Evolutionary conservation across 2,113 vertebrate species (phyloP).

Genomic region (Rhynchomys soricoides): DNA sequence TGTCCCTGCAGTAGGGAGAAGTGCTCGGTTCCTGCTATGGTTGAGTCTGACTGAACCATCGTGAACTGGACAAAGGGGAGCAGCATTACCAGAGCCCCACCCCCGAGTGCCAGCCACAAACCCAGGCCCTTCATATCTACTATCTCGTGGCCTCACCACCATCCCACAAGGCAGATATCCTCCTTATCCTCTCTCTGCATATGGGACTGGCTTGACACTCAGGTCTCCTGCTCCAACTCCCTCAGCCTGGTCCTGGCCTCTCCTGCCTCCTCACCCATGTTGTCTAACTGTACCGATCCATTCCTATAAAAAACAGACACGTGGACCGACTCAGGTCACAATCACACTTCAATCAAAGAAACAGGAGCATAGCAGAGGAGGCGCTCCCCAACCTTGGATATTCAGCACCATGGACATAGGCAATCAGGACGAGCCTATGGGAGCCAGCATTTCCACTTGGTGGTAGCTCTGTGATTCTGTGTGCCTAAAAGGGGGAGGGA

Average conservation of each 20-base stretch:
- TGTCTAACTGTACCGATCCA: constrained; percentile 10
- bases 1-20: not conserved
- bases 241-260: not conserved
- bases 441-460: not conserved
- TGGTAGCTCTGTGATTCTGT: not conserved
- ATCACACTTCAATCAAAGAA: constrained; percentile 42
- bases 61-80: constrained; percentile 59
- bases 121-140: constrained; percentile 46
- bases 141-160: constrained; percentile 46
- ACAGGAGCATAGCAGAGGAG: not conserved
- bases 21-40: not conserved
- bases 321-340: not conserved
- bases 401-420: constrained; percentile 3
- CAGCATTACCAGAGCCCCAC: constrained; percentile 35
- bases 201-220: not conserved
- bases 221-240: not conserved
- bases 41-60: constrained; percentile 47
- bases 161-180: constrained; percentile 23
- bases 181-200: constrained; percentile 36
- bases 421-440: not conserved
- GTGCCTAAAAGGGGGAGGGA: not conserved
- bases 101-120: constrained; percentile 12
- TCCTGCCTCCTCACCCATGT: not conserved
- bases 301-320: constrained; percentile 51
- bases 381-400: not conserved